Percentiles rank a stretch among this genome's conserved stretches.
phyloP scores from a whole-genome alignment of 2,113 vertebrate genomes.

The Rhinolophus sinicus region DNA sequence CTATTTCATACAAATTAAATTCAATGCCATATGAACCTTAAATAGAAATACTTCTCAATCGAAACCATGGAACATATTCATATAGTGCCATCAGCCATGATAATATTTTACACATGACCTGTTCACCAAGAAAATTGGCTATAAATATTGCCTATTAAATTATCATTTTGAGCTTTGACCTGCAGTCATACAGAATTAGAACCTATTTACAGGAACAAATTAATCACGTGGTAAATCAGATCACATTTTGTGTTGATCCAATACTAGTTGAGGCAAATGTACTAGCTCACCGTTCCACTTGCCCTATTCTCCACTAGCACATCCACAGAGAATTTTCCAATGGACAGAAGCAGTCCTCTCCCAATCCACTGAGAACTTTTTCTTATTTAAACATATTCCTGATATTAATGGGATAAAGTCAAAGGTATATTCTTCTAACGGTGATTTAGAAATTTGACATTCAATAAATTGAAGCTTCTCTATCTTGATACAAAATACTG shows the following conservation, averaged over 20 bases:
- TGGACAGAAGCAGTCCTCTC: neutral
- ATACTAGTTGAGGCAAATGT: neutral
- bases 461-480: neutral
- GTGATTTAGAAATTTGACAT: neutral
- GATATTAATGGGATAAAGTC: neutral
- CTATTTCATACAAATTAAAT: neutral
- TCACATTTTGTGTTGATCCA: neutral
- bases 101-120: neutral
- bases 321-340: neutral
- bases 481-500: neutral
- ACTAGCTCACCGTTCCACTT: neutral
- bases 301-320: neutral
- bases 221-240: neutral
- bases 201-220: neutral
- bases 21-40: neutral
- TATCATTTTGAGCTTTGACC: neutral
- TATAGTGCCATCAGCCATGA: neutral
- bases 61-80: neutral
- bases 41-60: neutral
- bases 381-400: neutral
- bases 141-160: neutral
- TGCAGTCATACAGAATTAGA: neutral
- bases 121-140: neutral
- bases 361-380: neutral
- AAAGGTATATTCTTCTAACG: neutral